Evolutionary conservation across 2,797 vertebrate species (phyloP).

Genomic region (Eremophila alpestris): DNA sequence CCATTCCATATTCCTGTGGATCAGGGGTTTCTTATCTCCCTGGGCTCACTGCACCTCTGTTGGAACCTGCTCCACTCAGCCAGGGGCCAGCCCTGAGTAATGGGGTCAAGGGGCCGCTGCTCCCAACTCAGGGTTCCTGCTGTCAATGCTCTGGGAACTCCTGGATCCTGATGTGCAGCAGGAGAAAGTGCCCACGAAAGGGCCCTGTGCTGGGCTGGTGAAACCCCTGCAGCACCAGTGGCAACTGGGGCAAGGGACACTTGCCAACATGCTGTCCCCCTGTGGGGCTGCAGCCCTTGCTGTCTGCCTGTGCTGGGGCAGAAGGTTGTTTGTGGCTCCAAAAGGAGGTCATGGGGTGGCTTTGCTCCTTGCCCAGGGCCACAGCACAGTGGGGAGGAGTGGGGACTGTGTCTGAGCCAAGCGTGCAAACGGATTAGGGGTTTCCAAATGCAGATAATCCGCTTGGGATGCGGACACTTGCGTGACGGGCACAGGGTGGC

Average conservation of each 20-base stretch:
- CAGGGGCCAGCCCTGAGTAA: neutral
- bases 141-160: rapidly evolving
- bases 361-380: neutral
- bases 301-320: neutral
- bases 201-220: neutral
- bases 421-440: constrained; percentile 37
- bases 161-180: neutral
- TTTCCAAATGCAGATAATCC: constrained; percentile 53
- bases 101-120: neutral
- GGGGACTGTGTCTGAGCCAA: neutral
- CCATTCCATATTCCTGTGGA: neutral
- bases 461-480: neutral
- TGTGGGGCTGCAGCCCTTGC: neutral
- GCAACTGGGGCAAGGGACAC: too few relatives aligned
- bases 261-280: neutral
- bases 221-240: too few relatives aligned
- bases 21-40: neutral
- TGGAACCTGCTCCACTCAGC: neutral
- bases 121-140: rapidly evolving
- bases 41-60: neutral
- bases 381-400: neutral
- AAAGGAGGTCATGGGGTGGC: constrained; percentile 10
- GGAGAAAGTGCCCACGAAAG: neutral
- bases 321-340: neutral
- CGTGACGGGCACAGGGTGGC: neutral